phyloP scores from a whole-genome alignment of 2,113 vertebrate species.

The Tragelaphus imberbis region DNA sequence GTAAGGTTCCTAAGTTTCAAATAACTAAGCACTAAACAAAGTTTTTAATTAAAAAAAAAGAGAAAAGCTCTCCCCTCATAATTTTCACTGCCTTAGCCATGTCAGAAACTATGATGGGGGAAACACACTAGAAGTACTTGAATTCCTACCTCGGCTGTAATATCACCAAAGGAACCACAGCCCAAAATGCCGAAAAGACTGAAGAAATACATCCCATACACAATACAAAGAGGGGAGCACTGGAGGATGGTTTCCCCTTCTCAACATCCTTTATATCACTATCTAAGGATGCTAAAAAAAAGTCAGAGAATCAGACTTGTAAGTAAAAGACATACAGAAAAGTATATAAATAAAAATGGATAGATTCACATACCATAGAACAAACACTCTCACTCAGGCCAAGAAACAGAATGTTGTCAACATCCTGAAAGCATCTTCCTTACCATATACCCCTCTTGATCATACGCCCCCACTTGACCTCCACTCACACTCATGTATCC shows the following conservation, averaged over 20 bases:
- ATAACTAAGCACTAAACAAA: slow-evolving; percentile 21
- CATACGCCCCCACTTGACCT: neutral
- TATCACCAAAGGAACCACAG: neutral
- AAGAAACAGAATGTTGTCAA: neutral
- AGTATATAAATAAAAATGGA: neutral
- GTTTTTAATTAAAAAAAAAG: neutral
- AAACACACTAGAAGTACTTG: neutral
- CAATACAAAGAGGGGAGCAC: neutral
- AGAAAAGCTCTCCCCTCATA: neutral
- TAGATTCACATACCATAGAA: neutral
- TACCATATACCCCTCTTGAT: rapidly evolving
- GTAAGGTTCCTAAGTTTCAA: neutral
- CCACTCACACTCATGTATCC: neutral
- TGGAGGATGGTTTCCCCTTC: neutral
- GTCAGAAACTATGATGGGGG: neutral
- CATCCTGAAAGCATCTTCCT: neutral
- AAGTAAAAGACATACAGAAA: neutral
- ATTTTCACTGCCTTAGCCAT: neutral
- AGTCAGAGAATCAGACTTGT: neutral
- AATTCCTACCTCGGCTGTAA: neutral
- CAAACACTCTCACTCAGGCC: neutral
- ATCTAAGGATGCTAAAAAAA: neutral
- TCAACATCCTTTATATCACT: neutral
- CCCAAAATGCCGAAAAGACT: neutral
- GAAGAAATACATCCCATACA: neutral